Evolutionary conservation across 2,888 invertebrate genomes (phyloP).

Genomic region (Diachrysia chrysitis): DNA sequence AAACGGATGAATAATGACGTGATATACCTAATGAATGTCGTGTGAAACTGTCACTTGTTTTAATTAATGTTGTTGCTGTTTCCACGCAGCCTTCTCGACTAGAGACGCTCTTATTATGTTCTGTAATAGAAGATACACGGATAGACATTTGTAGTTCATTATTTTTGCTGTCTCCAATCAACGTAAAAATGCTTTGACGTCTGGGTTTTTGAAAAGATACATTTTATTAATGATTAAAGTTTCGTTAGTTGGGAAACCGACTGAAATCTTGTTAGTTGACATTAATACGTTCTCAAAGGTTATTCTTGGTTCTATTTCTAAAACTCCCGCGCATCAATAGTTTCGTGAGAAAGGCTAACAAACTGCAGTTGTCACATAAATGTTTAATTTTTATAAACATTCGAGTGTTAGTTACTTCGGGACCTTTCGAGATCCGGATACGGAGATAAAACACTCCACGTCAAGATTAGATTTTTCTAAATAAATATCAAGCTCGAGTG

Average conservation of each 20-base stretch:
- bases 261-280: slow-evolving; percentile 54
- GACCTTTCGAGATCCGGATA: slow-evolving; percentile 74
- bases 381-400: slow-evolving; percentile 70
- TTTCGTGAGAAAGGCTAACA: slow-evolving; percentile 81
- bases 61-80: slow-evolving; percentile 80
- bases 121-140: slow-evolving; percentile 71
- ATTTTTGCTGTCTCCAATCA: slow-evolving; percentile 69
- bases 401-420: slow-evolving; percentile 63
- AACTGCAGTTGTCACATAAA: slow-evolving; percentile 57
- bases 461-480: slow-evolving; percentile 81
- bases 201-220: slow-evolving; percentile 68
- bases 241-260: slow-evolving; percentile 51
- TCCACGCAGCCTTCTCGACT: slow-evolving; percentile 64
- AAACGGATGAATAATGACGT: slow-evolving; percentile 82
- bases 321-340: slow-evolving; percentile 38
- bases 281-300: slow-evolving; percentile 45
- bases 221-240: slow-evolving; percentile 71
- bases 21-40: slow-evolving; percentile 80
- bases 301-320: slow-evolving; percentile 30
- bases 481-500: slow-evolving; percentile 72
- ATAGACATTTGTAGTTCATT: slow-evolving; percentile 78
- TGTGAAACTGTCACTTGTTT: slow-evolving; percentile 81
- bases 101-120: slow-evolving; percentile 61
- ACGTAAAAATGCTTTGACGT: slow-evolving; percentile 78
- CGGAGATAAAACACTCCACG: slow-evolving; percentile 79